A percentile compares a stretch with the other conserved stretches of the same genome.
Evolutionary conservation across 2,113 vertebrate genomes (phyloP).

Genomic region (Aldabrachelys gigantea): DNA sequence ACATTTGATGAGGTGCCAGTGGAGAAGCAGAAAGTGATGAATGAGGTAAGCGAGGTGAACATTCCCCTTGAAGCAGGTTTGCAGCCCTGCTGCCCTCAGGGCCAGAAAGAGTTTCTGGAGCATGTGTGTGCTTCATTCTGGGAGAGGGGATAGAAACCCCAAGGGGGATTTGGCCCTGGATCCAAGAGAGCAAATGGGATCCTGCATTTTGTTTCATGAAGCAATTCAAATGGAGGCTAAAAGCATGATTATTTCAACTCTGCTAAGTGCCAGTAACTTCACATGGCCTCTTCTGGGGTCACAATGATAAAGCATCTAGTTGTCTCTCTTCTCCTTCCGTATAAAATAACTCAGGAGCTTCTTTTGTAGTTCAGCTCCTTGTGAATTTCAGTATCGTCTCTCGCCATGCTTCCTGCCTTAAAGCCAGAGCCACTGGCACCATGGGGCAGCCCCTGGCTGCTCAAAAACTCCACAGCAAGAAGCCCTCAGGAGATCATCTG

Average conservation of each 20-base stretch:
- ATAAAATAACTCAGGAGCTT: neutral
- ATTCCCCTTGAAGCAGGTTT: neutral
- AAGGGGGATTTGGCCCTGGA: neutral
- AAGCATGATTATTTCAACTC: neutral
- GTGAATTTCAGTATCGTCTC: neutral
- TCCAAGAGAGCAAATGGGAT: neutral
- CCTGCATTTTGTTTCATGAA: neutral
- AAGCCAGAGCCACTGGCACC: neutral
- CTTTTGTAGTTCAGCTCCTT: neutral
- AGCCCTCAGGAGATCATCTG: neutral
- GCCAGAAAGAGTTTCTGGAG: neutral
- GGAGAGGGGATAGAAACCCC: neutral
- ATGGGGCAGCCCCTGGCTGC: rapidly evolving
- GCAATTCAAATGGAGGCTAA: neutral
- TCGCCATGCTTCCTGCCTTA: neutral
- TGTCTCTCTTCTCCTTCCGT: neutral
- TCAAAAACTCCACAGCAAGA: rapidly evolving
- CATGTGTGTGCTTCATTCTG: neutral
- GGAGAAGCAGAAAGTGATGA: slow-evolving; percentile 79
- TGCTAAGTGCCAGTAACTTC: neutral
- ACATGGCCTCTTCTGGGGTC: neutral
- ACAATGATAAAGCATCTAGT: neutral
- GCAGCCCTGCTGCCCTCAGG: neutral
- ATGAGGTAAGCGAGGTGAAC: slow-evolving; percentile 77
- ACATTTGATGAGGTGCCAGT: slow-evolving; percentile 91